A percentile compares a stretch with the other conserved stretches of the same genome.
Evolutionary conservation across 2,113 vertebrate genomes (phyloP).

Genomic region (Otus sunia): DNA sequence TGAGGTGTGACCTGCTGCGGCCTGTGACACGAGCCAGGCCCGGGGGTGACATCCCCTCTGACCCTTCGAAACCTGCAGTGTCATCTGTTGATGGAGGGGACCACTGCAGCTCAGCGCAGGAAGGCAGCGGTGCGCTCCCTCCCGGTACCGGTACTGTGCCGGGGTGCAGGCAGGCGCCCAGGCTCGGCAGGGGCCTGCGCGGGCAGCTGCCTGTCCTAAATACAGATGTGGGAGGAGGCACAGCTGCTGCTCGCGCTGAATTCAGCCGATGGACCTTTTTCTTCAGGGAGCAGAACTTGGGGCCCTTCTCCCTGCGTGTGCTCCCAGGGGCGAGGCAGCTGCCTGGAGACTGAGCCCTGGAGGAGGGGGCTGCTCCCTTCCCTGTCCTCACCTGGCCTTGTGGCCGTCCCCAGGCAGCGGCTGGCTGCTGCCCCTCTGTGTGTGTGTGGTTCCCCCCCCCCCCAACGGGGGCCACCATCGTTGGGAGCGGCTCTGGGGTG

Average conservation of each 20-base stretch:
- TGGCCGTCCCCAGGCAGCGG: not conserved
- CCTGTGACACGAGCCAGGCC: not conserved
- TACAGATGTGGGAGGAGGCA: fast-evolving
- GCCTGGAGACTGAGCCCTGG: not conserved
- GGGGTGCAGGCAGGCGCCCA: fast-evolving
- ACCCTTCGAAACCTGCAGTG: not conserved
- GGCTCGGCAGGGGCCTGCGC: not conserved
- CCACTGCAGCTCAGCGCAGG: not conserved
- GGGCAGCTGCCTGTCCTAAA: not conserved
- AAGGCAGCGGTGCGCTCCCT: not conserved
- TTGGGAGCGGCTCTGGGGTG: not conserved
- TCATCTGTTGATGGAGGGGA: not conserved
- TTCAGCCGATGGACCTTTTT: not conserved
- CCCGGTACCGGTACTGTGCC: not conserved
- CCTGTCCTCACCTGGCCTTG: not conserved
- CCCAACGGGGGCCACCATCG: no score
- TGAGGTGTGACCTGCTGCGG: no score
- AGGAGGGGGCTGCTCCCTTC: not conserved
- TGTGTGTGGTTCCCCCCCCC: no score
- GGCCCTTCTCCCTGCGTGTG: not conserved
- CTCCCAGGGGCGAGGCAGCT: not conserved
- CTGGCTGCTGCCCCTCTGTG: no score
- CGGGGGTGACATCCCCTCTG: not conserved
- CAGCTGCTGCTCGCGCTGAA: not conserved
- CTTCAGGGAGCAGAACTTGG: not conserved